Evolutionary conservation across 2,797 vertebrate species (phyloP).

Genomic region (Alosa sapidissima): DNA sequence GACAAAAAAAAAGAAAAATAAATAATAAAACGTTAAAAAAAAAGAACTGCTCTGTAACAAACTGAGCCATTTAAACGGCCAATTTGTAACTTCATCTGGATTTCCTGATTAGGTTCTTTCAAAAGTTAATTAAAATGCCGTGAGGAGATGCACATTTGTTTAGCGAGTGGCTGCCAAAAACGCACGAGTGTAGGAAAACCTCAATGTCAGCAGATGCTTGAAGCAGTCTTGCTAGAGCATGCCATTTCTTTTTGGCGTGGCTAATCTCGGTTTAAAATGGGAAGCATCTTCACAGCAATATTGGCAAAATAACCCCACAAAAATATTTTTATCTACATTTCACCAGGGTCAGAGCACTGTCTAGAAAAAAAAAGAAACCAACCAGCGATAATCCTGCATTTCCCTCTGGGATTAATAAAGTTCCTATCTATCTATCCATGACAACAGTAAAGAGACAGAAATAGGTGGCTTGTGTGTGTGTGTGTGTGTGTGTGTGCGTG

Average conservation of each 20-base stretch:
- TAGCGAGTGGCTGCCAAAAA: slow-evolving; percentile 25
- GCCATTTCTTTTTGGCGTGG: slow-evolving; percentile 6
- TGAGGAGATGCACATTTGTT: slow-evolving; percentile 51
- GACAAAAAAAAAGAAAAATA: neutral
- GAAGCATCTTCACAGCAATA: slow-evolving; percentile 17
- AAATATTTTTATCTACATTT: slow-evolving; percentile 54
- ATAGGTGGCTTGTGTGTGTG: neutral
- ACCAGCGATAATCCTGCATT: neutral
- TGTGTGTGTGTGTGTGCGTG: neutral
- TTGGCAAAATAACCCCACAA: slow-evolving; percentile 20
- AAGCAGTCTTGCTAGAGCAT: slow-evolving; percentile 30
- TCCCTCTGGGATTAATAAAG: slow-evolving; percentile 16
- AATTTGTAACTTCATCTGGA: slow-evolving; percentile 68
- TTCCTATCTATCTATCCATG: neutral
- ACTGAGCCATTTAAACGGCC: slow-evolving; percentile 38
- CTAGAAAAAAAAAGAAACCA: slow-evolving; percentile 22
- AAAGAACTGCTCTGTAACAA: slow-evolving; percentile 31
- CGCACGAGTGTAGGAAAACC: slow-evolving; percentile 34
- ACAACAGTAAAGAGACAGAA: slow-evolving; percentile 18
- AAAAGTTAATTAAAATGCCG: slow-evolving; percentile 74
- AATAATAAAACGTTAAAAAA: slow-evolving; percentile 25
- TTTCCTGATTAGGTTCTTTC: slow-evolving; percentile 63
- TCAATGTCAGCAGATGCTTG: slow-evolving; percentile 47
- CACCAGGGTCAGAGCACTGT: slow-evolving; percentile 41
- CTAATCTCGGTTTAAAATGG: slow-evolving; percentile 8